These are phyloP conservation scores for Cryptoblepharus egeriae DNA, from an alignment of 2,797 vertebrate genomes.

Conservation along the genomic window DNA sequence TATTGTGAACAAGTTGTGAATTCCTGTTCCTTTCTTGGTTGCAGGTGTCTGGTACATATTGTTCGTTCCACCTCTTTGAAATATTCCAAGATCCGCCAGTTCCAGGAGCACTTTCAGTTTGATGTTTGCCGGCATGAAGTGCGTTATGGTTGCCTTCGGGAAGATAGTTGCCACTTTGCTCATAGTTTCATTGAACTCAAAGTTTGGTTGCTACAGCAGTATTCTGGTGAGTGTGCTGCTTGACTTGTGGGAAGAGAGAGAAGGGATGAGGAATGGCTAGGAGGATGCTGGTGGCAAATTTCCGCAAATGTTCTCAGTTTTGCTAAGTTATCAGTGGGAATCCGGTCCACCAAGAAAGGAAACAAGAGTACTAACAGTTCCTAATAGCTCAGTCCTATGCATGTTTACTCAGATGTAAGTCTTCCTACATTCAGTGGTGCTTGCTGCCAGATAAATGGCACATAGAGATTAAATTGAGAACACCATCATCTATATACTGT, in stretches of 20 bases:
- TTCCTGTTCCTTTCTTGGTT: slow-evolving; percentile 12
- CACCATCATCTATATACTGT: too few relatives aligned
- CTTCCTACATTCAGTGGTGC: too few relatives aligned
- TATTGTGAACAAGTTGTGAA: slow-evolving; percentile 10
- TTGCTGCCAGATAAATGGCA: too few relatives aligned
- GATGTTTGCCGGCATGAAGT: slow-evolving; percentile 96
- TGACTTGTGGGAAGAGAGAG: not conserved
- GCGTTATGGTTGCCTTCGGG: slow-evolving; percentile 94
- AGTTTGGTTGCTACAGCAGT: slow-evolving; percentile 97
- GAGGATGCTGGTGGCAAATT: not conserved
- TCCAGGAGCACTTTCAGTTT: slow-evolving; percentile 97
- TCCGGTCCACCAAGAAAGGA: too few relatives aligned
- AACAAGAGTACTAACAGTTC: too few relatives aligned
- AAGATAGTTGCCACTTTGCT: slow-evolving; percentile 98
- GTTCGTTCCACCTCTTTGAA: slow-evolving; percentile 94
- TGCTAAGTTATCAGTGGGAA: too few relatives aligned
- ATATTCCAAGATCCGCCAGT: slow-evolving; percentile 96
- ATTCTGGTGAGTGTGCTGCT: slow-evolving; percentile 83
- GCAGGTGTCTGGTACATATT: slow-evolving; percentile 98
- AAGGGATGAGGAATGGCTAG: not conserved
- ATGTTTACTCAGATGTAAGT: too few relatives aligned
- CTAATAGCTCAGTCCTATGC: too few relatives aligned
- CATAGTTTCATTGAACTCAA: slow-evolving; percentile 98
- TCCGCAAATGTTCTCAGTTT: too few relatives aligned
- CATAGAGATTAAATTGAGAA: too few relatives aligned